Evolutionary conservation across 2,888 invertebrate genomes (phyloP).

Genomic region (Coremacera marginata): DNA sequence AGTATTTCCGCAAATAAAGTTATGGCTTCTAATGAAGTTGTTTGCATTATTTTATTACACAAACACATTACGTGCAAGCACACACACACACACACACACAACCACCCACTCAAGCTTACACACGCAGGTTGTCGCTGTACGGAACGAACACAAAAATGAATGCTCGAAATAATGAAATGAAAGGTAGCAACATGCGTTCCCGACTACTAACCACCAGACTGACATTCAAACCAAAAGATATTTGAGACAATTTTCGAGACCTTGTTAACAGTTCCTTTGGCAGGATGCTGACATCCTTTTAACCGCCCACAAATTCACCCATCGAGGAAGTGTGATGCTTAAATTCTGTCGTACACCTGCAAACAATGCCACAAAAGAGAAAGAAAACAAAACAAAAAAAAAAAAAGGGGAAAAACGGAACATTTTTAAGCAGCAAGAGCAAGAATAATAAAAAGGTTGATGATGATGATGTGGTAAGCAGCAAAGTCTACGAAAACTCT

Average conservation of each 20-base stretch:
- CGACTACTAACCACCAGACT: neutral
- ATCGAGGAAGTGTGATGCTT: constrained; percentile 14
- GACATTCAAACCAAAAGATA: neutral
- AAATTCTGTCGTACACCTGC: constrained; percentile 17
- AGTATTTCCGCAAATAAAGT: constrained; percentile 45
- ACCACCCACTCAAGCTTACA: neutral
- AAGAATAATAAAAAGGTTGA: neutral
- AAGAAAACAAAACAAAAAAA: neutral
- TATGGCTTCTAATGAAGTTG: constrained; percentile 45
- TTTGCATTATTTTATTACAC: constrained; percentile 30
- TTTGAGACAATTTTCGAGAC: constrained; percentile 8
- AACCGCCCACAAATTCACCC: neutral
- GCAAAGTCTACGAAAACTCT: neutral
- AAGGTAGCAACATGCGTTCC: constrained; percentile 20
- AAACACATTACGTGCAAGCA: neutral
- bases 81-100: neutral
- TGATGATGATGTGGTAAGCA: neutral
- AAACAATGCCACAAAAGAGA: neutral
- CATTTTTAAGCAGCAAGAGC: neutral
- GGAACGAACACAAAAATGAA: neutral
- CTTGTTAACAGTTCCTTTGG: constrained; percentile 31
- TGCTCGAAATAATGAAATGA: constrained; percentile 33
- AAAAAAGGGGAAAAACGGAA: neutral
- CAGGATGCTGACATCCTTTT: neutral
- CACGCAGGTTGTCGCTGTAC: neutral